A percentile compares a stretch with the other conserved stretches of the same genome.
Conservation (phyloP, 2,888 invertebrate genomes). For the Abrostola triplasia region DNA sequence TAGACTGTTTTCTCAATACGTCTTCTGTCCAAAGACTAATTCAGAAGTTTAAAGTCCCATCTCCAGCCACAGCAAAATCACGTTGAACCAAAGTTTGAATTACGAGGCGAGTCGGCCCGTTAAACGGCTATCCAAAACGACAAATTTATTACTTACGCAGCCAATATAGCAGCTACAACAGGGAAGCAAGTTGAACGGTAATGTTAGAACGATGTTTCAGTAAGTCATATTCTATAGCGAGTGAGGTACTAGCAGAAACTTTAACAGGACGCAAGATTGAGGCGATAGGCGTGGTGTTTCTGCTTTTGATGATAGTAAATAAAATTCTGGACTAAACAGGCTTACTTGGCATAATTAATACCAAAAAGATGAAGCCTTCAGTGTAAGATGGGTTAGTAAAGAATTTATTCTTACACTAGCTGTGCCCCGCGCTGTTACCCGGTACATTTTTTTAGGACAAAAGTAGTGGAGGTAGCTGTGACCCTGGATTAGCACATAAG, state of each 20-base stretch:
- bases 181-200: constrained; percentile 24
- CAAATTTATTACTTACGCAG: constrained; percentile 39
- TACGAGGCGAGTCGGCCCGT: constrained; percentile 14
- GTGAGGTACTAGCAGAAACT: constrained; percentile 9
- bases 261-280: not conserved
- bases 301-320: not conserved
- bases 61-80: constrained; percentile 16
- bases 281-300: not conserved
- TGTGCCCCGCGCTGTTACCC: no score
- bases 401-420: no score
- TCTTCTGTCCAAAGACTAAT: no score
- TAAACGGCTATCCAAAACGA: constrained; percentile 32
- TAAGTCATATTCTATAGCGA: constrained; percentile 36
- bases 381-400: no score
- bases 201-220: constrained; percentile 35
- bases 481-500: no score
- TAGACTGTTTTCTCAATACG: no score
- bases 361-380: no score
- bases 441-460: no score
- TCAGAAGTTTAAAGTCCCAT: not conserved
- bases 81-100: constrained; percentile 10
- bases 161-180: constrained; percentile 23
- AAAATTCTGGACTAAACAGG: not conserved
- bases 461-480: no score
- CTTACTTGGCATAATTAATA: no score